Percentiles rank a stretch among this genome's conserved stretches.
Evolutionary conservation across 1,140 invertebrate species (phyloP).

Genomic region (Apis florea): DNA sequence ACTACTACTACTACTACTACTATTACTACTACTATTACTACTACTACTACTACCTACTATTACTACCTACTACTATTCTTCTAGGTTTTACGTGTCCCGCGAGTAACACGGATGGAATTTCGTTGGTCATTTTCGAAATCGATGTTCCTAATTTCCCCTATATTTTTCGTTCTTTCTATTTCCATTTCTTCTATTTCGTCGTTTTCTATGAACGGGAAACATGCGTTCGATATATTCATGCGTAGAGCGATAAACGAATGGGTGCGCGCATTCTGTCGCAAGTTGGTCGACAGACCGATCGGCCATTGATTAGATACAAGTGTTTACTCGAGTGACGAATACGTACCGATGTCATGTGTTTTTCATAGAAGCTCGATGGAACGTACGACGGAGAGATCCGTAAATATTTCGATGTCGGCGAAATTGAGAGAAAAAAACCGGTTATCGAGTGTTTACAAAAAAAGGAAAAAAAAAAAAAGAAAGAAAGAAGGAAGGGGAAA

Average conservation of each 20-base stretch:
- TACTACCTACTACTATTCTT: neutral
- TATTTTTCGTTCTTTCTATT: neutral
- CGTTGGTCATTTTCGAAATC: conserved; percentile 9
- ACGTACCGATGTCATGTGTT: conserved; percentile 39
- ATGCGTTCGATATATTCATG: conserved; percentile 2
- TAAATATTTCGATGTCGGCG: conserved; percentile 24
- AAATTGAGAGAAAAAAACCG: conserved; percentile 45
- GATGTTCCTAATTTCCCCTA: too few species aligned
- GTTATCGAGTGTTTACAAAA: conserved; percentile 19
- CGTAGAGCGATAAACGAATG: conserved; percentile 11
- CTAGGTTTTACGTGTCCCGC: conserved; percentile 10
- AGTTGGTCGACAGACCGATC: conserved; percentile 38
- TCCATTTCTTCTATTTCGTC: conserved; percentile 12
- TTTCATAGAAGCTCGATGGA: conserved; percentile 23
- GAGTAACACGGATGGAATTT: conserved; percentile 21
- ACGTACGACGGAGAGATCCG: neutral
- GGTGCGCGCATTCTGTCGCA: conserved; percentile 40
- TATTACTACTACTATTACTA: too few species aligned
- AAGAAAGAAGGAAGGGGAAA: neutral
- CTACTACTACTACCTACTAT: too few species aligned
- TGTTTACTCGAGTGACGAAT: conserved; percentile 47
- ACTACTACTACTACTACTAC: too few species aligned
- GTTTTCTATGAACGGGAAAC: neutral
- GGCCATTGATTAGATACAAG: conserved; percentile 51
- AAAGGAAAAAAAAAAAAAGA: neutral